Evolutionary conservation across 2,888 invertebrate species (phyloP).

Genomic region (Nasonia oneida): DNA sequence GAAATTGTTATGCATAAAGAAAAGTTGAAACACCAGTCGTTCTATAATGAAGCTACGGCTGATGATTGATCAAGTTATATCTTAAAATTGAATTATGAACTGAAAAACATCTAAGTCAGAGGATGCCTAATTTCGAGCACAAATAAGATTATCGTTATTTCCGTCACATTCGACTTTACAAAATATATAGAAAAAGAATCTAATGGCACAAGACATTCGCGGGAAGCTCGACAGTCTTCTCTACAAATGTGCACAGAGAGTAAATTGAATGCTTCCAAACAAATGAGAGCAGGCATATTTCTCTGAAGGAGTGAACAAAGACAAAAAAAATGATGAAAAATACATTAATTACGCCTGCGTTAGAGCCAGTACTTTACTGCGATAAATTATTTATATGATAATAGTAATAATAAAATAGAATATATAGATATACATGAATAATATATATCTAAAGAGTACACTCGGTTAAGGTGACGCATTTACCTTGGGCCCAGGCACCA

Average conservation of each 20-base stretch:
- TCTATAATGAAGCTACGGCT: not conserved
- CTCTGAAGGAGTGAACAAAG: conserved; percentile 14
- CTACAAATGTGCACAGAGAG: conserved; percentile 51
- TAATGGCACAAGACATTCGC: conserved; percentile 23
- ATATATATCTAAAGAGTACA: conserved; percentile 78
- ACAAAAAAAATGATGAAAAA: conserved; percentile 30
- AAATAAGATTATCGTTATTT: conserved; percentile 53
- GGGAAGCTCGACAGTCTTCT: conserved; percentile 15
- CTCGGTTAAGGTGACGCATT: conserved; percentile 80
- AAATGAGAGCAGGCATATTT: conserved; percentile 2
- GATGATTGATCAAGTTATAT: not conserved
- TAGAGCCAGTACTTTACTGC: conserved; percentile 6
- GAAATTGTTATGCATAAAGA: conserved; percentile 76
- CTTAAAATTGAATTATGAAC: not conserved
- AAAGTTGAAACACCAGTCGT: conserved; percentile 69
- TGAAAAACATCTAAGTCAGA: conserved; percentile 14
- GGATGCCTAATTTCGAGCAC: conserved; percentile 78
- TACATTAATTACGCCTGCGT: conserved; percentile 29
- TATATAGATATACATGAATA: conserved; percentile 70
- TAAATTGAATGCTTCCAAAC: conserved; percentile 13
- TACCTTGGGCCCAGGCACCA: conserved; percentile 80
- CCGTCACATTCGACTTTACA: not conserved
- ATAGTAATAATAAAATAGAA: conserved; percentile 49
- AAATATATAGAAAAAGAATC: conserved; percentile 2
- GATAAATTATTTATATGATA: conserved; percentile 56